Conservation (phyloP, 2,888 invertebrate species). For the Copidosoma aretas region DNA sequence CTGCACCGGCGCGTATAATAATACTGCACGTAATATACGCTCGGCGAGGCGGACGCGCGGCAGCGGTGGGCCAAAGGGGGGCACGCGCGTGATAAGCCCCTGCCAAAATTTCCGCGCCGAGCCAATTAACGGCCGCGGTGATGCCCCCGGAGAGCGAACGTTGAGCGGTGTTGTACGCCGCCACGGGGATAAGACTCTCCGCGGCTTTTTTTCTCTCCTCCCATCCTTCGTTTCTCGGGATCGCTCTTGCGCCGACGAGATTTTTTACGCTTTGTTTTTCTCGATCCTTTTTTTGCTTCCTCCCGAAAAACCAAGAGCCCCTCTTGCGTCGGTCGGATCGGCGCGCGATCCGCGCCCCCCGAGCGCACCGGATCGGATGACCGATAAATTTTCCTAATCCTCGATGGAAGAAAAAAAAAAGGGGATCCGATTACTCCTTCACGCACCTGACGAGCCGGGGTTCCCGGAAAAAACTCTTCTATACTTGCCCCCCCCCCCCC, state of each 20-base stretch:
- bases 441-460: slow-evolving; percentile 5
- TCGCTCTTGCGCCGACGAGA: background rate
- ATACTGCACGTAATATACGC: too few species aligned
- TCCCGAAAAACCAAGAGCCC: too few species aligned
- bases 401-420: slow-evolving; percentile 11
- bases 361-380: too few species aligned
- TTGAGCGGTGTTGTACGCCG: background rate
- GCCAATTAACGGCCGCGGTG: slow-evolving; percentile 27
- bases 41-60: background rate
- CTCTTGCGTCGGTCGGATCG: too few species aligned
- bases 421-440: slow-evolving; percentile 5
- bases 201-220: slow-evolving; percentile 20
- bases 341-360: too few species aligned
- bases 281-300: background rate
- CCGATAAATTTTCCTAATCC: background rate
- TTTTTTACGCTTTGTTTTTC: background rate
- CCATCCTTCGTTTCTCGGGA: too few species aligned
- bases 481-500: too few species aligned
- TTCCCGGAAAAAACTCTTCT: too few species aligned
- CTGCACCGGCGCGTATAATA: too few species aligned
- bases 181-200: background rate
- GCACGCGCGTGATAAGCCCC: slow-evolving; percentile 21
- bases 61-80: background rate
- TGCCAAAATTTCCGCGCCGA: slow-evolving; percentile 18
- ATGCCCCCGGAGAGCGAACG: background rate